These are phyloP conservation scores for Harpagoxenus sublaevis DNA, from an alignment of 2,888 invertebrate species.

Conservation along the genomic window DNA sequence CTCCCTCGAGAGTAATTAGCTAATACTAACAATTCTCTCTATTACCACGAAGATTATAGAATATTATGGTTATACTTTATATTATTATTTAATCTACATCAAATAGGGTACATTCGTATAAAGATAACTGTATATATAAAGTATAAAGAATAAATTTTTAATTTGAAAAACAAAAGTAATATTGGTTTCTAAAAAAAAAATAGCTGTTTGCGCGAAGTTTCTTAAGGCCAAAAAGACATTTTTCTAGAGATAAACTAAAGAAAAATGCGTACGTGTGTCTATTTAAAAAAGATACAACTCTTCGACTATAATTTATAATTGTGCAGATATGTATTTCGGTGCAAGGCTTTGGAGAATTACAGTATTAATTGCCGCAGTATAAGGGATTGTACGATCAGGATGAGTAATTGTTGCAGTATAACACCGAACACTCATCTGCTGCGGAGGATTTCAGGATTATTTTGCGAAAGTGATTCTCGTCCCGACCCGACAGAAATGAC, in stretches of 20 bases:
- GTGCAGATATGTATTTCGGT: not conserved
- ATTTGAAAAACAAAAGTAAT: not conserved
- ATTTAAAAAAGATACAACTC: not conserved
- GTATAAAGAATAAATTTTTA: not conserved
- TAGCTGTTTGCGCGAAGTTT: no score
- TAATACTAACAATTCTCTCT: constrained; percentile 27
- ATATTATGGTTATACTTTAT: not conserved
- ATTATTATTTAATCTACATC: not conserved
- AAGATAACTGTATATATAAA: not conserved
- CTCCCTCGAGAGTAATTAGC: constrained; percentile 27
- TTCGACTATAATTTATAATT: constrained; percentile 10
- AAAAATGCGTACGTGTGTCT: not conserved
- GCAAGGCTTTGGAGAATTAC: not conserved
- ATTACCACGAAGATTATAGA: not conserved
- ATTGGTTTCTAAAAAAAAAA: not conserved
- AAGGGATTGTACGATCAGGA: not conserved
- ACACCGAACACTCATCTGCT: not conserved
- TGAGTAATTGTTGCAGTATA: constrained; percentile 22
- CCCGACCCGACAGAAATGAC: constrained; percentile 53
- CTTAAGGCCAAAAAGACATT: not conserved
- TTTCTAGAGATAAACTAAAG: not conserved
- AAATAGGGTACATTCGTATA: not conserved
- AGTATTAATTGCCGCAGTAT: not conserved
- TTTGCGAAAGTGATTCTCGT: constrained; percentile 34
- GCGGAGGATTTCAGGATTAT: constrained; percentile 30